Base-by-base conservation (phyloP, 1,140 invertebrate genomes). In the Brachionus rotundiformis region DNA sequence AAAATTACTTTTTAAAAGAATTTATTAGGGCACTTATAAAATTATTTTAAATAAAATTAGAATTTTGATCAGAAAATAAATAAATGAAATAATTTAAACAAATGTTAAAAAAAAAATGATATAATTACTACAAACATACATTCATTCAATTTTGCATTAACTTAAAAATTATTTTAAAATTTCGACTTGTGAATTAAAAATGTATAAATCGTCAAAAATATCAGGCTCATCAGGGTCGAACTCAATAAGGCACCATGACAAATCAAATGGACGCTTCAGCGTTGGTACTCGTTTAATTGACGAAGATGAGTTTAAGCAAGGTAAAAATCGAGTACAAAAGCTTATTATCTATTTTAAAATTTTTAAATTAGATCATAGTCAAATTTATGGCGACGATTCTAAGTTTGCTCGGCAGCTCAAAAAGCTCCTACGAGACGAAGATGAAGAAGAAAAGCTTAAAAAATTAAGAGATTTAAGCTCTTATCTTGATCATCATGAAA, bases 401-500 rank as follows among this genome's bases (percentile, higher is more conserved):
- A 81, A 81, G 27, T 81, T 63, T 68, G 33, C 79, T 25, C 13
- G 79, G 11, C 54, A 63, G 31, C 31, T 81, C 7, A 81, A 63
- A 41, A 81, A 81, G 33, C 54, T 63, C 3, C 41, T 81, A 2
- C 29, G 79, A 19, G 79, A 81, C 3, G 79, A 81, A 65, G 54
- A 79, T 33, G 76, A 79, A 63, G 76, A 79, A 11, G 54, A 39
- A 23, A 79, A 63, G 16, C 16, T 79, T 13, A 33, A 54, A 59
- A 79, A 79, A 79, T 11, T 81, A 2, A n/a, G 13, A 8, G 79
- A 81, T 33, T 11, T 81, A n/a, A 63, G 54, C 16, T 33, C 39
- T 8, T 81, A 81, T 39, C 33, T 81, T 39, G 79, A 81, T 27
- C 54, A 81, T n/a, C 8, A 47, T 65, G 79, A 81, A n/a, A 81